Evolutionary conservation across 2,113 vertebrate genomes (phyloP), one percentile per base, ranked within the genome.

Genomic region (Axis porcinus): DNA sequence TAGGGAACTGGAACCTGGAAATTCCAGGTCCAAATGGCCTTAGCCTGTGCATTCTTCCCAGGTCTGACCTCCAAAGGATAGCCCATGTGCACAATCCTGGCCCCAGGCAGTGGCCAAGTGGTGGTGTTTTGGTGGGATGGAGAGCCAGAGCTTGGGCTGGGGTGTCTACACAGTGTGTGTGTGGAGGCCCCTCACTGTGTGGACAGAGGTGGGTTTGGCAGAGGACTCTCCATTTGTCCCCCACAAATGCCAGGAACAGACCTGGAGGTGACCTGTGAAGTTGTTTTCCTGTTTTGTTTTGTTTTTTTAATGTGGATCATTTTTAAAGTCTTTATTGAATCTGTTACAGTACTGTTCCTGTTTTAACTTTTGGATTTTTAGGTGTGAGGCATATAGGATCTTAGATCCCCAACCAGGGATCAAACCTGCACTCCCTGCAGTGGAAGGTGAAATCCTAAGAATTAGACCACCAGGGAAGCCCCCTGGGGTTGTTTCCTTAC

Each of bases 381-480:
- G 6, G 70, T 6, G 1, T 76, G 70, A 76, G 70, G 70, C 40
- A 76, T 43, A 43, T 27, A 76, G 70, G 23, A 43, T 76, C 70
- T 76, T 76, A 76, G 70, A 25, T 43, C 70, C 40, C 70, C 40
- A 43, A 27, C 3, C 40, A 76, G 12, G 40, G 3, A 43, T 76
- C 12, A 0, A 76, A 43, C 12, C 0, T 6, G 6, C 40, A 27
- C 3, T 27, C 70, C 12, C 12, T 76, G 12, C 23, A 76, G 70
- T 76, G 12, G 70, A 27, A 76, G 40, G 23, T 76, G 70, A 76
- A 76, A 43, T 76, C 70, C 40, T 43, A 76, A 76, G 36, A 14
- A 43, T 43, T 4, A 27, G 70, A 76, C 40, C 23, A 76, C 70
- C 12, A 27, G 23, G 11, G 40, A 43, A 43, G 40, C 21, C 70